A percentile compares a stretch with the other conserved stretches of the same genome.
phyloP scores from a whole-genome alignment of 2,797 vertebrate species.

The Alcedo quadribrachys region DNA sequence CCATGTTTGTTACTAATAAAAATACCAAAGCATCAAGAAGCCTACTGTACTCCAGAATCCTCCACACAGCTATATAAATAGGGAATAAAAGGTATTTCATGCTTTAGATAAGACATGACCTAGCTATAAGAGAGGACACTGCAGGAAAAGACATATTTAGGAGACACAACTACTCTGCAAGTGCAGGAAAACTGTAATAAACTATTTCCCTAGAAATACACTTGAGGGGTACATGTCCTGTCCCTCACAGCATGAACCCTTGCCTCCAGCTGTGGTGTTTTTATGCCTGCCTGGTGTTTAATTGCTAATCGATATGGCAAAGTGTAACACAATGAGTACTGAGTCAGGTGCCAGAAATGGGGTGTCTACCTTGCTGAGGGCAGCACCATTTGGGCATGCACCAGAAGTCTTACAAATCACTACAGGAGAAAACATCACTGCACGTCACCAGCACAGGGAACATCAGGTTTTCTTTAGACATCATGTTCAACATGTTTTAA shows the following conservation, averaged over 20 bases:
- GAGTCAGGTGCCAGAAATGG: background rate
- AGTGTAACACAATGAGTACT: background rate
- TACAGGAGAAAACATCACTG: rapidly evolving
- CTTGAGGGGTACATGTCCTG: rapidly evolving
- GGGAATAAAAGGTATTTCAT: background rate
- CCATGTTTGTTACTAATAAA: background rate
- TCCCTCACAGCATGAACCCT: background rate
- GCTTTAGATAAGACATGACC: background rate
- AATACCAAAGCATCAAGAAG: background rate
- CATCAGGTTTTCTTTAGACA: background rate
- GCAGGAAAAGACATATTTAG: background rate
- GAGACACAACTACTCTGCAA: rapidly evolving
- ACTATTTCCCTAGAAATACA: background rate
- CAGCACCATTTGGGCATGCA: background rate
- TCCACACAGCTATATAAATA: background rate
- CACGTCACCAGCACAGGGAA: background rate
- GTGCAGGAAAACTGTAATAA: background rate
- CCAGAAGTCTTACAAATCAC: rapidly evolving
- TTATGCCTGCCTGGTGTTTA: background rate
- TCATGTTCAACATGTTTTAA: background rate
- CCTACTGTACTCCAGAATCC: background rate
- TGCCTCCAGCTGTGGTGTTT: background rate
- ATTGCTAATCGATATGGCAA: background rate
- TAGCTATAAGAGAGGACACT: background rate
- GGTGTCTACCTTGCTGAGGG: background rate